Evolutionary conservation across 2,888 invertebrate species (phyloP).

Genomic region (Metopia argyrocephala): DNA sequence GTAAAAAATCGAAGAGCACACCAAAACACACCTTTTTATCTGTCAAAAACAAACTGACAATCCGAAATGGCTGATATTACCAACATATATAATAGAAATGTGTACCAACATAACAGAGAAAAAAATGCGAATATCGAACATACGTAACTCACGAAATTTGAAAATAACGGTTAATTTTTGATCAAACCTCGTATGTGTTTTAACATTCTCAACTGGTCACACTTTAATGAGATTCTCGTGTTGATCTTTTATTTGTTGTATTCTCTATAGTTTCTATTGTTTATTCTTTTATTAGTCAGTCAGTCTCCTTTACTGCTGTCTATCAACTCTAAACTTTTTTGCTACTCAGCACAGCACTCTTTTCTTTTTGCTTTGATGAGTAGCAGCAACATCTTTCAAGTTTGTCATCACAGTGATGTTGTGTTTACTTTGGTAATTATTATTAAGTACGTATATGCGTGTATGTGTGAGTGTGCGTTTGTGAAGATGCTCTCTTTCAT

Average conservation of each 20-base stretch:
- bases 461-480: background rate
- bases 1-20: too few species aligned
- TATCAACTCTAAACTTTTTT: slow-evolving; percentile 37
- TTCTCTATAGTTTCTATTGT: background rate
- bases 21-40: too few species aligned
- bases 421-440: background rate
- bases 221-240: slow-evolving; percentile 41
- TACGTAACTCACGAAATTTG: too few species aligned
- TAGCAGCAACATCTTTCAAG: slow-evolving; percentile 51
- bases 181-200: background rate
- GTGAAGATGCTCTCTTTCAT: slow-evolving; percentile 30
- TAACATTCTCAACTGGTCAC: slow-evolving; percentile 39
- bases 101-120: too few species aligned
- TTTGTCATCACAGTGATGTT: slow-evolving; percentile 21
- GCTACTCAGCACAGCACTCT: slow-evolving; percentile 1
- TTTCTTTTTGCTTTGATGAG: slow-evolving; percentile 15
- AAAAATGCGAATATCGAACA: too few species aligned
- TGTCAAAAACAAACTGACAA: too few species aligned
- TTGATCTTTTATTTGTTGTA: slow-evolving; percentile 11
- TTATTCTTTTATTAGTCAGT: slow-evolving; percentile 24
- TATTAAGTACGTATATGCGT: background rate
- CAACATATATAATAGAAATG: too few species aligned
- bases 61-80: too few species aligned
- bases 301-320: slow-evolving; percentile 16
- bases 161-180: too few species aligned